Conservation (phyloP, 2,888 invertebrate species). For the Baronia brevicornis region DNA sequence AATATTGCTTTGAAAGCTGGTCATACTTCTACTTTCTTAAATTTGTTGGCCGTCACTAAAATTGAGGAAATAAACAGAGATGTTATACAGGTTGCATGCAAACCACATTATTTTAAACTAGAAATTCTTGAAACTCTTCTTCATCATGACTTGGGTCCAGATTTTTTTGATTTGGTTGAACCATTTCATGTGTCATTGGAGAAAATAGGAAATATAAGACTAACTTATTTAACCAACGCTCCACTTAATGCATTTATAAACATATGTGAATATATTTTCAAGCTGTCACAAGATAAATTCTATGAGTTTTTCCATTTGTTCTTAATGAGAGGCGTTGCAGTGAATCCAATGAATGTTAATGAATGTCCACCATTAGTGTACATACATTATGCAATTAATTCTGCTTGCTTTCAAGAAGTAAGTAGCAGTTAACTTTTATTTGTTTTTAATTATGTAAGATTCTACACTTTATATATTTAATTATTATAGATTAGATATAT, state of each 20-base stretch:
- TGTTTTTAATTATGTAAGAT: too few relatives aligned
- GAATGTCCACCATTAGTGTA: slow-evolving; percentile 67
- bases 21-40: slow-evolving; percentile 40
- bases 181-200: slow-evolving; percentile 40
- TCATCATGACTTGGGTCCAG: slow-evolving; percentile 50
- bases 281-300: slow-evolving; percentile 45
- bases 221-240: slow-evolving; percentile 44
- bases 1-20: slow-evolving; percentile 50
- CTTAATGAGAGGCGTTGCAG: slow-evolving; percentile 52
- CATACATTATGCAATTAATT: slow-evolving; percentile 49
- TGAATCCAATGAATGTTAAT: slow-evolving; percentile 45
- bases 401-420: slow-evolving; percentile 50
- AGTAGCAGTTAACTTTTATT: slow-evolving; percentile 31
- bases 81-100: slow-evolving; percentile 53
- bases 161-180: slow-evolving; percentile 53
- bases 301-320: slow-evolving; percentile 53
- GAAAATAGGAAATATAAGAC: slow-evolving; percentile 36
- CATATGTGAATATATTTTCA: slow-evolving; percentile 61
- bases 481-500: too few relatives aligned
- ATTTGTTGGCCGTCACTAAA: slow-evolving; percentile 43
- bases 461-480: too few relatives aligned
- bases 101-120: slow-evolving; percentile 58
- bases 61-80: slow-evolving; percentile 39
- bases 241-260: slow-evolving; percentile 57
- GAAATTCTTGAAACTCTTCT: slow-evolving; percentile 54